A percentile compares a stretch with the other conserved stretches of the same genome.
phyloP scores from a whole-genome alignment of 1,140 invertebrate genomes.

The Ericerus pela region DNA sequence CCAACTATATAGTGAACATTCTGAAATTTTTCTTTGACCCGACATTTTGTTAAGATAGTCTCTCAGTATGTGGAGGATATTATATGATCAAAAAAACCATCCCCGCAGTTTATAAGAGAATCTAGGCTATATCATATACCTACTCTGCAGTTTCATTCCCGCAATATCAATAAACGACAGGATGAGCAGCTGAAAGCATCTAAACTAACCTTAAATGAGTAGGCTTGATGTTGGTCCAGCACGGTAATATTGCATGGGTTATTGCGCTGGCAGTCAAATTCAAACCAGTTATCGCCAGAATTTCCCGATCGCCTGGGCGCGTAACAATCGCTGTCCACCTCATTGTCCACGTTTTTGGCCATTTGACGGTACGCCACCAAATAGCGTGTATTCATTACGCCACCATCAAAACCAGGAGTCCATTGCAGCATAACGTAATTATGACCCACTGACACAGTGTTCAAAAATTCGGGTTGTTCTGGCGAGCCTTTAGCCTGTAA shows the following conservation, averaged over 20 bases:
- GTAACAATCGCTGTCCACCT: constrained; percentile 26
- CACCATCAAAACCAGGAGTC: constrained; percentile 81
- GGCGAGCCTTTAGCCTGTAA: constrained; percentile 71
- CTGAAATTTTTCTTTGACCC: no score
- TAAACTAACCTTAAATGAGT: constrained; percentile 63
- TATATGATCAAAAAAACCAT: no score
- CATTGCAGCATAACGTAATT: constrained; percentile 62
- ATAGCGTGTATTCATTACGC: constrained; percentile 66
- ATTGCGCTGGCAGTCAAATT: constrained; percentile 63
- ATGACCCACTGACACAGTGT: constrained; percentile 50
- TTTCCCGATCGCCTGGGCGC: constrained; percentile 38
- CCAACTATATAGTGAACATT: no score
- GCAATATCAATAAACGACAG: no score
- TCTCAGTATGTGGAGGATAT: no score
- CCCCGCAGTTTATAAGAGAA: no score
- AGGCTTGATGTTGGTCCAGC: constrained; percentile 66
- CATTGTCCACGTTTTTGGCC: constrained; percentile 35
- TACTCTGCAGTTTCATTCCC: no score
- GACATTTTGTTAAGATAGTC: no score
- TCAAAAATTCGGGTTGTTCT: constrained; percentile 56
- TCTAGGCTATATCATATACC: no score
- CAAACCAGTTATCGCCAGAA: constrained; percentile 45
- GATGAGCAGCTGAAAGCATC: no score
- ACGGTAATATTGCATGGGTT: constrained; percentile 76
- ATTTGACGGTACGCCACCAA: constrained; percentile 51